Percentiles rank a stretch among this genome's conserved stretches.
Evolutionary conservation across 1,140 invertebrate species (phyloP).

Genomic region (Ladona fulva): DNA sequence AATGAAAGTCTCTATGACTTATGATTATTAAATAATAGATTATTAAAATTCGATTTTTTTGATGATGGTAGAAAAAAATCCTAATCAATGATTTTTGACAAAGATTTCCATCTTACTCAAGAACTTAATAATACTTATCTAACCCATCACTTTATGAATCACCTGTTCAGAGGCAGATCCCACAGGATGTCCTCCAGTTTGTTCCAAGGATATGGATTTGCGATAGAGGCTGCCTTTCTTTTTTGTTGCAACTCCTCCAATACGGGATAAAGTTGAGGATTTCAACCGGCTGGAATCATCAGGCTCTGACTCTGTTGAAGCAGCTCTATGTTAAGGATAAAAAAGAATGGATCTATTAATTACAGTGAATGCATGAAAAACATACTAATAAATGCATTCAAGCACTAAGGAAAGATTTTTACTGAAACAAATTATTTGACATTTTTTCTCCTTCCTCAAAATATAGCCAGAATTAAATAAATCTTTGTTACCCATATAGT

Average conservation of each 20-base stretch:
- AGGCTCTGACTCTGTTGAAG: constrained; percentile 27
- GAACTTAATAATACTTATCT: no score
- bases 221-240: constrained; percentile 49
- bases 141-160: not conserved
- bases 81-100: no score
- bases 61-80: no score
- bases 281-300: constrained; percentile 33
- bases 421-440: no score
- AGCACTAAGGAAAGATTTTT: not conserved
- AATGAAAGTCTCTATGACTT: not conserved
- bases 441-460: no score
- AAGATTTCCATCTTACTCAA: no score
- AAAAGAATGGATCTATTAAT: not conserved
- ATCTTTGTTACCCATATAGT: no score
- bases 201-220: constrained; percentile 66
- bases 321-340: constrained; percentile 23
- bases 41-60: not conserved
- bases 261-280: constrained; percentile 29
- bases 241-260: constrained; percentile 34
- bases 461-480: no score
- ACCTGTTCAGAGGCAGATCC: constrained; percentile 24
- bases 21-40: not conserved
- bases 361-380: not conserved
- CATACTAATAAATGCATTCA: not conserved
- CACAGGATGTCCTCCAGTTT: constrained; percentile 40